phyloP scores from a whole-genome alignment of 37 sponge, comb jelly and placozoan species.

The Petrosia ficiformis region DNA sequence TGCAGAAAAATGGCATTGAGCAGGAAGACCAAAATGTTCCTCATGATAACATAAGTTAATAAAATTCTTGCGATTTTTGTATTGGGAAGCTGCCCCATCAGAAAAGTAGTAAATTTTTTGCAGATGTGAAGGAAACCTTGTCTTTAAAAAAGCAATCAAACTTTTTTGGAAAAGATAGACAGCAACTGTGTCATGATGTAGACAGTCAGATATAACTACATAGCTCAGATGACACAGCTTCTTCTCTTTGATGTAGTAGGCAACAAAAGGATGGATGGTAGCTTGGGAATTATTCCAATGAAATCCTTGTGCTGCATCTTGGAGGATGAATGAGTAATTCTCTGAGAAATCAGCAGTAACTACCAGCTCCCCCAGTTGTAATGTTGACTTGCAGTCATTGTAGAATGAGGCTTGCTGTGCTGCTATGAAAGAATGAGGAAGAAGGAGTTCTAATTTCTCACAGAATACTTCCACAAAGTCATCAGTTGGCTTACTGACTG shows the following conservation, averaged over 20 bases:
- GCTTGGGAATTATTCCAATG: constrained; percentile 64
- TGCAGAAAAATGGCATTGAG: constrained; percentile 49
- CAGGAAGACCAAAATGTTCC: constrained; percentile 37
- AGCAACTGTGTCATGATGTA: constrained; percentile 42
- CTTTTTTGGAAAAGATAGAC: constrained; percentile 23
- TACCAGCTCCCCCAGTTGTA: constrained; percentile 28
- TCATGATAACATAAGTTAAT: constrained; percentile 19
- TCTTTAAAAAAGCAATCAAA: constrained; percentile 13
- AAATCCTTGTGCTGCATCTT: constrained; percentile 54
- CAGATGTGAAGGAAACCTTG: background rate
- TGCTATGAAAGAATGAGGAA: constrained; percentile 35
- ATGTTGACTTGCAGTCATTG: background rate
- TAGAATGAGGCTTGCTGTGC: constrained; percentile 25
- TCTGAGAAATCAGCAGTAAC: constrained; percentile 52
- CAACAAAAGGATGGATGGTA: constrained; percentile 48
- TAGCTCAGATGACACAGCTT: constrained; percentile 27
- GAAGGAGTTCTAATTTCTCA: constrained; percentile 14
- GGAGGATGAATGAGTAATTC: constrained; percentile 54
- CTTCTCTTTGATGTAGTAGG: constrained; percentile 8
- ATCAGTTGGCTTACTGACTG: constrained; percentile 3
- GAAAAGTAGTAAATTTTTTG: constrained; percentile 28
- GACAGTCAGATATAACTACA: constrained; percentile 44
- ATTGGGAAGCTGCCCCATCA: constrained; percentile 4
- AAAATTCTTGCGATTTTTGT: constrained; percentile 6
- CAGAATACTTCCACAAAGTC: constrained; percentile 24